Conservation (phyloP, 2,888 invertebrate genomes). For the Tipula vernalis region DNA sequence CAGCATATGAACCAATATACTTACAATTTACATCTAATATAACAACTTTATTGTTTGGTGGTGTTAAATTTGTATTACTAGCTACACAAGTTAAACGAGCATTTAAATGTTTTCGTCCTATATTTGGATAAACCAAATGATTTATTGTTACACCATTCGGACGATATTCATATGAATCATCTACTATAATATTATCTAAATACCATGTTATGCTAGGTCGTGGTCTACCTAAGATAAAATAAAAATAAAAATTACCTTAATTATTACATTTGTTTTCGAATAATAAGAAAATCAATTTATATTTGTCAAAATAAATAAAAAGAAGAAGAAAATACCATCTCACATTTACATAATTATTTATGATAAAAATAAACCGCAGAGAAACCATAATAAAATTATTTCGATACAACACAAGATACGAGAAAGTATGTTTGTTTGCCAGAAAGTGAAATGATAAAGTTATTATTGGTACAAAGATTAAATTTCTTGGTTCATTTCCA, state of each 20-base stretch:
- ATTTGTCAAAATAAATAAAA: neutral
- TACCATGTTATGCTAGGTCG: conserved; percentile 73
- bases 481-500: neutral
- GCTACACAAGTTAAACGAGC: conserved; percentile 77
- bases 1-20: conserved; percentile 31
- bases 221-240: conserved; percentile 49
- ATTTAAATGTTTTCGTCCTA: conserved; percentile 72
- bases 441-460: neutral
- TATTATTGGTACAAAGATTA: neutral
- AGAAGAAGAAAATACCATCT: neutral
- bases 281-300: neutral
- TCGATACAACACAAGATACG: neutral
- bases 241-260: neutral
- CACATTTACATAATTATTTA: neutral
- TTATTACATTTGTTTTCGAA: neutral
- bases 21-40: conserved; percentile 77
- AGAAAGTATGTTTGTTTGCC: neutral
- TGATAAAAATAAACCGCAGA: neutral
- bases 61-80: conserved; percentile 71
- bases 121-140: conserved; percentile 64
- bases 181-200: conserved; percentile 70
- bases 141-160: conserved; percentile 61
- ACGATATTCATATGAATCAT: conserved; percentile 64
- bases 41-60: conserved; percentile 63
- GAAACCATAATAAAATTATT: neutral